phyloP scores from a whole-genome alignment of 1,140 invertebrate species.

The Plutomurus gul region DNA sequence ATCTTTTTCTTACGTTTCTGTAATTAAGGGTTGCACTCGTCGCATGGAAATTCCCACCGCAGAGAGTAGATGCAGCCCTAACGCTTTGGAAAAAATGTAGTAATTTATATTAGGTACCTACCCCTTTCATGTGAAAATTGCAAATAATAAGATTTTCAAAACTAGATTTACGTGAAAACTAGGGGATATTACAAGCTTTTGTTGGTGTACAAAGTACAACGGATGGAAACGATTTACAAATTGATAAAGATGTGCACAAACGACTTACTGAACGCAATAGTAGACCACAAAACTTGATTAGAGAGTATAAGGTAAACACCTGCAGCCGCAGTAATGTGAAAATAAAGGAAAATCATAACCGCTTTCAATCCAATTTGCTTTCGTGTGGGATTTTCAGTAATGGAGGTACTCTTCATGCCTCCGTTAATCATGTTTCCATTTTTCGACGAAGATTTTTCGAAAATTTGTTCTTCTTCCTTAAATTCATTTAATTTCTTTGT shows the following conservation, averaged over 20 bases:
- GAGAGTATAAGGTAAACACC: conserved; percentile 9
- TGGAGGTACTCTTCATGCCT: neutral
- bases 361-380: neutral
- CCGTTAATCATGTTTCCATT: neutral
- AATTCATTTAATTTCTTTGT: neutral
- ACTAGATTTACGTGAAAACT: no score
- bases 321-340: neutral
- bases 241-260: no score
- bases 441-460: neutral
- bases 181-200: no score
- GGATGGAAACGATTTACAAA: no score
- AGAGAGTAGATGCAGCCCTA: neutral
- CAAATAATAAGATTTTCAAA: no score
- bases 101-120: no score
- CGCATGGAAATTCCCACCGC: neutral
- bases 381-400: neutral
- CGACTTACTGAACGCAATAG: neutral
- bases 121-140: no score
- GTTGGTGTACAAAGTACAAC: no score
- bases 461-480: neutral
- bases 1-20: neutral
- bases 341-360: neutral
- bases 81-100: neutral
- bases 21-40: neutral
- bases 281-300: neutral